phyloP scores from a whole-genome alignment of 2,888 invertebrate species.

The Flexamia atlantica region DNA sequence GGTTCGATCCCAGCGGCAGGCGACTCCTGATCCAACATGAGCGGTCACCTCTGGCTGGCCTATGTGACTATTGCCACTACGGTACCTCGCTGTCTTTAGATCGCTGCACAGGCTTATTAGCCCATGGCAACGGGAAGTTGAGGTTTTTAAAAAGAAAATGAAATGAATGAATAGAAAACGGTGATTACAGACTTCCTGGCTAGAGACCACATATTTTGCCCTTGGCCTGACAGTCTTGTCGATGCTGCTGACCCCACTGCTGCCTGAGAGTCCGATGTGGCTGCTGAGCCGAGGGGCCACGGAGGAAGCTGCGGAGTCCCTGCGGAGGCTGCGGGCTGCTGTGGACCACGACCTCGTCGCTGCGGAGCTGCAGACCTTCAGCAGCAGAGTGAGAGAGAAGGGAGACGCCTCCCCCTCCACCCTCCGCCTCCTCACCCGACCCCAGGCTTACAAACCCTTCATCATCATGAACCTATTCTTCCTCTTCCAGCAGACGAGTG shows the following conservation, averaged over 20 bases:
- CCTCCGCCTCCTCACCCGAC: slow-evolving; percentile 34
- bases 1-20: too few species aligned
- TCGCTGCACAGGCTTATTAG: too few species aligned
- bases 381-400: slow-evolving; percentile 22
- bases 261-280: slow-evolving; percentile 79
- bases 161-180: too few species aligned
- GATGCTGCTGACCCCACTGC: slow-evolving; percentile 73
- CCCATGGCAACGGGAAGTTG: background rate
- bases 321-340: slow-evolving; percentile 4
- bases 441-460: slow-evolving; percentile 75
- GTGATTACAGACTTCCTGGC: slow-evolving; percentile 7
- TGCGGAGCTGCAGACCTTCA: background rate
- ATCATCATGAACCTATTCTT: slow-evolving; percentile 75
- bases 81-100: too few species aligned
- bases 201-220: background rate
- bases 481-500: slow-evolving; percentile 79
- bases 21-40: too few species aligned
- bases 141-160: background rate
- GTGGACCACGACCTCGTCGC: background rate
- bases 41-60: too few species aligned
- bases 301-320: slow-evolving; percentile 74
- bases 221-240: slow-evolving; percentile 72
- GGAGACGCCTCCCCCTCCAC: slow-evolving; percentile 2
- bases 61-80: too few species aligned
- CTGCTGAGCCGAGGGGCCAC: slow-evolving; percentile 75